Evolutionary conservation across 2,888 invertebrate species (phyloP).

Genomic region (Epinotia brunnichana): DNA sequence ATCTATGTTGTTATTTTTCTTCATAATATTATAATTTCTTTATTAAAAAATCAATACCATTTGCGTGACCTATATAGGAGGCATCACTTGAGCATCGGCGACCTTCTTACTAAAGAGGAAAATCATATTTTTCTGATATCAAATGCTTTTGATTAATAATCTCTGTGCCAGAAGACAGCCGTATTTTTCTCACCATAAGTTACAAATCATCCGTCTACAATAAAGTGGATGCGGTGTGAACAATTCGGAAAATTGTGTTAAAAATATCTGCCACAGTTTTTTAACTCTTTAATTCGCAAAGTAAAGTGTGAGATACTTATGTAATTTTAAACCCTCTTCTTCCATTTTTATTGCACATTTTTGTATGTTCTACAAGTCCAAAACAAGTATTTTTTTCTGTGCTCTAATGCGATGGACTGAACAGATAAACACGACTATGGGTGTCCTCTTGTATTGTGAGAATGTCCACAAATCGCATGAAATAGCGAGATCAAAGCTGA

Average conservation of each 20-base stretch:
- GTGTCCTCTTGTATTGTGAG: too few species aligned
- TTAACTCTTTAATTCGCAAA: too few species aligned
- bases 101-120: constrained; percentile 59
- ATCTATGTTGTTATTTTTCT: background rate
- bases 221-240: constrained; percentile 59
- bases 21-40: background rate
- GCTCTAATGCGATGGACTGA: too few species aligned
- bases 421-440: too few species aligned
- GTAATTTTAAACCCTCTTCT: too few species aligned
- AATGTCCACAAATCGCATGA: too few species aligned
- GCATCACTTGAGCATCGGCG: constrained; percentile 57
- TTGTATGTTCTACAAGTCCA: too few species aligned
- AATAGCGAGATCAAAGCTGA: too few species aligned
- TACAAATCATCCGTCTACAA: constrained; percentile 71
- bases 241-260: background rate
- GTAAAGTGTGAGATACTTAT: too few species aligned
- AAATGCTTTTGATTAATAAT: constrained; percentile 78
- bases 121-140: constrained; percentile 75
- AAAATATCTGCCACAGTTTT: background rate
- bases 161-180: constrained; percentile 65
- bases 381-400: too few species aligned
- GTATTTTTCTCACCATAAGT: constrained; percentile 78
- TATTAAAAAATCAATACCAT: constrained; percentile 47
- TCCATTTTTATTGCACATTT: too few species aligned
- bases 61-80: constrained; percentile 54